Conservation (phyloP, 1,140 invertebrate species). For the Nixonia krombeini region DNA sequence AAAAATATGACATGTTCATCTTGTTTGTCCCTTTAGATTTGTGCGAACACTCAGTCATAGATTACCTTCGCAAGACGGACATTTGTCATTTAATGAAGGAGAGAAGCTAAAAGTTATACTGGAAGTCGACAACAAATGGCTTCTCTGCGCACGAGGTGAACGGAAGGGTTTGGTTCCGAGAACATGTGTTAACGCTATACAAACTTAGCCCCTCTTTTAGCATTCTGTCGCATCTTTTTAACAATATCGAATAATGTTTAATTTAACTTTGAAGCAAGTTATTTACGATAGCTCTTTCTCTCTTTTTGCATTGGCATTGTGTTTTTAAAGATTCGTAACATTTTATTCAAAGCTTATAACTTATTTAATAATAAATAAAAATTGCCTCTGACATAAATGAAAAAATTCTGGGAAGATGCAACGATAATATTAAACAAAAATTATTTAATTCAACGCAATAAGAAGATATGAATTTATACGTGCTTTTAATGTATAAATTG, state of each 20-base stretch:
- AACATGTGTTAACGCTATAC: constrained; percentile 77
- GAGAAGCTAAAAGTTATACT: constrained; percentile 81
- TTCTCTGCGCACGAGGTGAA: constrained; percentile 83
- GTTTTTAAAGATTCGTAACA: too few relatives aligned
- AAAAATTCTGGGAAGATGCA: too few relatives aligned
- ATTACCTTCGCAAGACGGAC: constrained; percentile 81
- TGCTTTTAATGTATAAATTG: too few relatives aligned
- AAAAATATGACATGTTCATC: too few relatives aligned
- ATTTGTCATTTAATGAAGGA: constrained; percentile 84
- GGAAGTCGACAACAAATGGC: constrained; percentile 83
- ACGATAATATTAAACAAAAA: too few relatives aligned
- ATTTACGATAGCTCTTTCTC: constrained; percentile 15
- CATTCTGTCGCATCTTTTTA: neutral
- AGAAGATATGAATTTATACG: constrained; percentile 4
- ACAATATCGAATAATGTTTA: constrained; percentile 15
- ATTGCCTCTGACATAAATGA: too few relatives aligned
- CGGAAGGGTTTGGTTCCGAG: constrained; percentile 84
- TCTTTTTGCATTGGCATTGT: too few relatives aligned
- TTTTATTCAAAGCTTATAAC: too few relatives aligned
- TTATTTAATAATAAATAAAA: too few relatives aligned
- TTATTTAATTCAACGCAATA: constrained; percentile 20
- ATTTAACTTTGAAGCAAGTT: constrained; percentile 21
- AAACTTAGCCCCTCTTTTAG: constrained; percentile 62
- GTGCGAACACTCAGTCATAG: constrained; percentile 82
- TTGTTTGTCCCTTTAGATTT: constrained; percentile 77